Percentiles rank a stretch among this genome's conserved stretches.
phyloP scores from a whole-genome alignment of 1,140 invertebrate species.

The Rhopalosiphum padi region DNA sequence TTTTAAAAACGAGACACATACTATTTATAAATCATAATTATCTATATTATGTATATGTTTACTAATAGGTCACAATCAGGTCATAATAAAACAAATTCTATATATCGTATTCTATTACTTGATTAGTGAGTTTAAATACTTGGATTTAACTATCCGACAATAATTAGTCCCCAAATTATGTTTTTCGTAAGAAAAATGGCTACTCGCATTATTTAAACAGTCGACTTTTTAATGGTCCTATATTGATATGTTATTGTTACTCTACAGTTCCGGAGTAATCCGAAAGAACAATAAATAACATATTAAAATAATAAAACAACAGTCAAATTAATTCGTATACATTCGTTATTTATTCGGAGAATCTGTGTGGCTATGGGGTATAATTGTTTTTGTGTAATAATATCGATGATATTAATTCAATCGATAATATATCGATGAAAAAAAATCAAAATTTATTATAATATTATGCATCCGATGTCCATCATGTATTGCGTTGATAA shows the following conservation, averaged over 20 bases:
- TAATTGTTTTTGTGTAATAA: not conserved
- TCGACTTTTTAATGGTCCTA: no score
- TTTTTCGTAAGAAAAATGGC: not conserved
- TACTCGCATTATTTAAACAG: no score
- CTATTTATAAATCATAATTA: no score
- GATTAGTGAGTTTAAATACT: not conserved
- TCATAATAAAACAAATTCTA: not conserved
- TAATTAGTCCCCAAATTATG: not conserved
- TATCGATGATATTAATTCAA: no score
- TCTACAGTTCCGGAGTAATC: no score
- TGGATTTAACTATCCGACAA: not conserved
- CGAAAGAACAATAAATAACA: not conserved
- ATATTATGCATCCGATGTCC: not conserved
- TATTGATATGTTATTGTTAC: no score
- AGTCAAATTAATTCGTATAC: not conserved
- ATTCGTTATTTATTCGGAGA: not conserved
- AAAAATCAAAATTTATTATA: not conserved
- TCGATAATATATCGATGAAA: no score
- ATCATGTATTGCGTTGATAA: not conserved
- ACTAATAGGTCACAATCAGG: not conserved
- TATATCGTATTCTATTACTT: not conserved
- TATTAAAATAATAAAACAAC: not conserved
- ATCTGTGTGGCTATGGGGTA: not conserved
- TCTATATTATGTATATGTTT: no score
- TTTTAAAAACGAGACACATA: no score